Percentiles rank a stretch among this genome's conserved stretches.
Conservation (phyloP, 2,113 vertebrate species). For the Zosterops borbonicus region DNA sequence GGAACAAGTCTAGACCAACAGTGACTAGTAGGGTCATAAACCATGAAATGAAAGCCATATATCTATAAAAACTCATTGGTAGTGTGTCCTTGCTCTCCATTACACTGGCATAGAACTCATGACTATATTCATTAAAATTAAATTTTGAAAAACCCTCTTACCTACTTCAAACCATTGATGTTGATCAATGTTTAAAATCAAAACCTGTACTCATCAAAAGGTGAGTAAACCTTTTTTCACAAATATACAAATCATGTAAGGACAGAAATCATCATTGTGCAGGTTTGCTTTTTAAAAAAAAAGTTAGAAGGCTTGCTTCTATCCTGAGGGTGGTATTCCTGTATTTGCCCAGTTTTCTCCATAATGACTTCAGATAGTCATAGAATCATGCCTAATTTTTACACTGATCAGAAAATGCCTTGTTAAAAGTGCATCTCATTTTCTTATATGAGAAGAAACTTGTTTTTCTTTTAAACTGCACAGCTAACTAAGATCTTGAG, state of each 20-base stretch:
- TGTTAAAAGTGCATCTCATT: background rate
- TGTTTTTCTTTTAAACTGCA: background rate
- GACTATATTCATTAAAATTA: background rate
- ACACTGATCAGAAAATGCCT: background rate
- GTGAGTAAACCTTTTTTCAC: background rate
- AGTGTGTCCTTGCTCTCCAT: background rate
- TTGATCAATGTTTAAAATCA: background rate
- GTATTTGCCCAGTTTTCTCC: background rate
- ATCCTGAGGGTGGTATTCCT: background rate
- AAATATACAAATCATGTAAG: background rate
- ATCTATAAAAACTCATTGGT: background rate
- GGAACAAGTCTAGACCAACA: background rate
- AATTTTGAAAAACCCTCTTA: background rate
- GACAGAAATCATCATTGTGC: background rate
- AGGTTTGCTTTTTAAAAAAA: background rate
- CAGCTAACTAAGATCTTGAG: background rate
- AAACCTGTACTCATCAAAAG: background rate
- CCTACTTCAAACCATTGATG: background rate
- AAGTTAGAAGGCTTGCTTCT: background rate
- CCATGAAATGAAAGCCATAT: background rate
- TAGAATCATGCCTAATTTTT: background rate
- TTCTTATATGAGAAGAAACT: background rate
- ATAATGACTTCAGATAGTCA: background rate
- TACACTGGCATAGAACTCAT: background rate
- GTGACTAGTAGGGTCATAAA: background rate